Conservation (phyloP, 2,888 invertebrate species). For the Spodoptera exigua region DNA sequence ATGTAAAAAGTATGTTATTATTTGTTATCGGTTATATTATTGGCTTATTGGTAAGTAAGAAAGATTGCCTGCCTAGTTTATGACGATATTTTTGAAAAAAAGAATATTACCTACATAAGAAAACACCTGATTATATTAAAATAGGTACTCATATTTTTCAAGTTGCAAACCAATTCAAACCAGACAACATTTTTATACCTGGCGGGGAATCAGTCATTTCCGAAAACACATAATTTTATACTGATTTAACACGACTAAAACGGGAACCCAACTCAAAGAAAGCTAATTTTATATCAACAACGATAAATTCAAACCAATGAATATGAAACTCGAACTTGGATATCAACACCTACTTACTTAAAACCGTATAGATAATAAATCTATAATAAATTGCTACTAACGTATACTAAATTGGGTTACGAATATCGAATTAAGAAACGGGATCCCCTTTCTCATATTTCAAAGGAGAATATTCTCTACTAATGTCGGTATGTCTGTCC, state of each 20-base stretch:
- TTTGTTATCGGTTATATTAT: slow-evolving; percentile 11
- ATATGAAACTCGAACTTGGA: slow-evolving; percentile 9
- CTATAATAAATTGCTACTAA: slow-evolving; percentile 25
- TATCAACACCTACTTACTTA: slow-evolving; percentile 10
- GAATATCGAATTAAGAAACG: slow-evolving; percentile 37
- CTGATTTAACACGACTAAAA: too few relatives aligned
- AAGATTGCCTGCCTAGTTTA: too few relatives aligned
- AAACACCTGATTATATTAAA: too few relatives aligned
- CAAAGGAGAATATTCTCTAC: slow-evolving; percentile 21
- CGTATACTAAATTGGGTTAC: slow-evolving; percentile 32
- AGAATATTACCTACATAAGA: too few relatives aligned
- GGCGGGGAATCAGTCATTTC: too few relatives aligned
- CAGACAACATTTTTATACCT: too few relatives aligned
- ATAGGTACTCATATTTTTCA: too few relatives aligned
- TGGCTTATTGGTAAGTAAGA: too few relatives aligned
- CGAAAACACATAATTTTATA: too few relatives aligned
- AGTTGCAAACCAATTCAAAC: too few relatives aligned
- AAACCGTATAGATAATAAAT: slow-evolving; percentile 43
- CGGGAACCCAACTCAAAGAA: too few relatives aligned
- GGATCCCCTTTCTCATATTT: slow-evolving; percentile 34
- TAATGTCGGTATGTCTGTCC: slow-evolving; percentile 12
- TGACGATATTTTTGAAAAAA: too few relatives aligned
- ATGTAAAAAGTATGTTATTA: slow-evolving; percentile 14
- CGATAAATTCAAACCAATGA: slow-evolving; percentile 9
- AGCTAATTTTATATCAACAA: not conserved